A percentile compares a stretch with the other conserved stretches of the same genome.
These are phyloP conservation scores for Brachyopa scutellaris DNA, from an alignment of 2,888 invertebrate species.

Conservation along the genomic window DNA sequence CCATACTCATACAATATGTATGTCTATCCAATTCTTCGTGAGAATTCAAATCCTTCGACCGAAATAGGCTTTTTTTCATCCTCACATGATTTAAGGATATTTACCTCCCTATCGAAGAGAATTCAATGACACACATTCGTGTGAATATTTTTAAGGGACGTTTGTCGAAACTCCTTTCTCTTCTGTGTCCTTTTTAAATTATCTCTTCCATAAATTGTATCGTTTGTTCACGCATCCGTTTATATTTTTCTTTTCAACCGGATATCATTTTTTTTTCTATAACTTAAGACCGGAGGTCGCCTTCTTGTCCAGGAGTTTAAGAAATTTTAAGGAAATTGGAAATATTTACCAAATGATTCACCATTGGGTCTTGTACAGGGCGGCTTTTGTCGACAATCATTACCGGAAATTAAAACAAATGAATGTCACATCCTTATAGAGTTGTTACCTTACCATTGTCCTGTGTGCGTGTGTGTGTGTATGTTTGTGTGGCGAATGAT, in stretches of 20 bases:
- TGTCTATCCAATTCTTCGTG: too few relatives aligned
- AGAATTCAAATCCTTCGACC: too few relatives aligned
- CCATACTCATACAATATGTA: too few relatives aligned
- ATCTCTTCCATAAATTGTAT: conserved; percentile 24
- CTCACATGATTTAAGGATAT: too few relatives aligned
- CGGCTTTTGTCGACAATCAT: conserved; percentile 50
- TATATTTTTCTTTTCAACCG: conserved; percentile 30
- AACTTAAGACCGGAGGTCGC: conserved; percentile 40
- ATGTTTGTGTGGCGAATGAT: conserved; percentile 16
- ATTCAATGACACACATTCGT: neutral
- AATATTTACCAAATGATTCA: conserved; percentile 44
- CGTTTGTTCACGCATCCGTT: conserved; percentile 13
- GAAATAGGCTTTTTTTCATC: too few relatives aligned
- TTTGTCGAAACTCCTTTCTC: neutral
- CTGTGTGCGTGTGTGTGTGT: conserved; percentile 1
- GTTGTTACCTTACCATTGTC: conserved; percentile 10
- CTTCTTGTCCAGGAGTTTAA: conserved; percentile 10
- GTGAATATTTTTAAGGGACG: neutral
- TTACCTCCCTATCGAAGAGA: too few relatives aligned
- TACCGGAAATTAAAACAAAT: conserved; percentile 66
- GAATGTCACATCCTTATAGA: conserved; percentile 27
- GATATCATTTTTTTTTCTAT: conserved; percentile 52
- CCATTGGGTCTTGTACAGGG: neutral
- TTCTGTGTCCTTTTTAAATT: neutral
- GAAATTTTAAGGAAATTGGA: conserved; percentile 49